These are phyloP conservation scores for Leptopilina boulardi DNA, from an alignment of 1,140 invertebrate genomes.

Conservation along the genomic window DNA sequence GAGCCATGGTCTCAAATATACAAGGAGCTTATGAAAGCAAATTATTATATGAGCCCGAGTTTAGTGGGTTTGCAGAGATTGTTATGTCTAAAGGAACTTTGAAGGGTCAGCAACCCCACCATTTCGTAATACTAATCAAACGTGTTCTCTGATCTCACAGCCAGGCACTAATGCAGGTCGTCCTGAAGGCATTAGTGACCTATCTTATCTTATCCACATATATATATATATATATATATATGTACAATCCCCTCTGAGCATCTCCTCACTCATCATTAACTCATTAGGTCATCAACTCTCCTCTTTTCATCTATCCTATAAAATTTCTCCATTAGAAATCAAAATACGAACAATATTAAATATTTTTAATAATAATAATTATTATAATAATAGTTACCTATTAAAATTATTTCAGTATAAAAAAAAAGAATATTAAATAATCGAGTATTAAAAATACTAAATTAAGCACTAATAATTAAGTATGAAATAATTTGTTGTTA, in stretches of 20 bases:
- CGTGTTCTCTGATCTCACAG: conserved; percentile 14
- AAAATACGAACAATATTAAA: too few species aligned
- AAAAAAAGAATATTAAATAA: too few species aligned
- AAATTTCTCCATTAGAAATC: too few species aligned
- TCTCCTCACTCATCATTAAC: conserved; percentile 6
- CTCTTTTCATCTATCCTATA: too few species aligned
- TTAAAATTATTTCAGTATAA: too few species aligned
- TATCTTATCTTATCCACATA: not conserved
- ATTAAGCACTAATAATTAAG: too few species aligned
- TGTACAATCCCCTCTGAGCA: not conserved
- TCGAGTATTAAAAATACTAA: too few species aligned
- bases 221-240: too few species aligned
- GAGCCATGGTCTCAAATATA: not conserved
- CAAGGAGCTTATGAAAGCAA: conserved; percentile 18
- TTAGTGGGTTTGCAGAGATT: conserved; percentile 20
- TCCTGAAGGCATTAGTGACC: conserved; percentile 17
- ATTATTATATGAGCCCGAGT: not conserved
- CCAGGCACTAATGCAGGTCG: not conserved
- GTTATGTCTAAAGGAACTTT: conserved; percentile 14
- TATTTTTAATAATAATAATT: too few species aligned
- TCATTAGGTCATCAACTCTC: not conserved
- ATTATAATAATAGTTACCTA: too few species aligned
- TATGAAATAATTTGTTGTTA: too few species aligned
- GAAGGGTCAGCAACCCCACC: not conserved
- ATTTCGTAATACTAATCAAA: conserved; percentile 18